phyloP scores from a whole-genome alignment of 2,113 vertebrate species.

The Catharus fuscescens region DNA sequence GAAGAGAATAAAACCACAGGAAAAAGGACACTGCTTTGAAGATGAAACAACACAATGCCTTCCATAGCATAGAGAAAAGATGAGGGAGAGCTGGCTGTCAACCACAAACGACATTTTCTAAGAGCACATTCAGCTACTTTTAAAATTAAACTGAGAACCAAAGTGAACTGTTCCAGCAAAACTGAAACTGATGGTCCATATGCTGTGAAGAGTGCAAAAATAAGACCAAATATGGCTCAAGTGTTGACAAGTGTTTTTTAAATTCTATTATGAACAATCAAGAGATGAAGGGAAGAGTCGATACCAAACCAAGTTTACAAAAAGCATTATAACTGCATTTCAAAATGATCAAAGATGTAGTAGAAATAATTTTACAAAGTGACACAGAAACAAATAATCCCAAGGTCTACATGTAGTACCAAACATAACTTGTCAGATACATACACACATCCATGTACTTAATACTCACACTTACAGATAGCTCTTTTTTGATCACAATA shows the following conservation, averaged over 20 bases:
- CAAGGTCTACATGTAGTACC: not conserved
- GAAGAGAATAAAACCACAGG: not conserved
- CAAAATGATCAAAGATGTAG: not conserved
- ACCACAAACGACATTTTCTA: not conserved
- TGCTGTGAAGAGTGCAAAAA: not conserved
- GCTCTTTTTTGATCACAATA: not conserved
- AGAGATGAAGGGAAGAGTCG: not conserved
- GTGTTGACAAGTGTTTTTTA: slow-evolving; percentile 1
- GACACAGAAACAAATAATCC: not conserved
- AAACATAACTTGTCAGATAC: not conserved
- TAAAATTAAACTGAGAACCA: not conserved
- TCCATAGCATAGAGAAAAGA: not conserved
- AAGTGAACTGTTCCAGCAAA: not conserved
- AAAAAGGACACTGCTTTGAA: not conserved
- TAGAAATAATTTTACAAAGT: not conserved
- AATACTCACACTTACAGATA: not conserved
- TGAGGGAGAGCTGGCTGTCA: not conserved
- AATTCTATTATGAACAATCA: not conserved
- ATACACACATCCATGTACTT: not conserved
- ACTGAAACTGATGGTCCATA: not conserved
- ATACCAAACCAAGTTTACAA: not conserved
- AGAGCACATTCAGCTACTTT: not conserved
- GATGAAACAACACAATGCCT: not conserved
- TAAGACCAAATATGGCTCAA: not conserved
- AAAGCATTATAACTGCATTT: not conserved